Evolutionary conservation across 2,888 invertebrate species (phyloP).

Genomic region (Drosophila niveifrons): DNA sequence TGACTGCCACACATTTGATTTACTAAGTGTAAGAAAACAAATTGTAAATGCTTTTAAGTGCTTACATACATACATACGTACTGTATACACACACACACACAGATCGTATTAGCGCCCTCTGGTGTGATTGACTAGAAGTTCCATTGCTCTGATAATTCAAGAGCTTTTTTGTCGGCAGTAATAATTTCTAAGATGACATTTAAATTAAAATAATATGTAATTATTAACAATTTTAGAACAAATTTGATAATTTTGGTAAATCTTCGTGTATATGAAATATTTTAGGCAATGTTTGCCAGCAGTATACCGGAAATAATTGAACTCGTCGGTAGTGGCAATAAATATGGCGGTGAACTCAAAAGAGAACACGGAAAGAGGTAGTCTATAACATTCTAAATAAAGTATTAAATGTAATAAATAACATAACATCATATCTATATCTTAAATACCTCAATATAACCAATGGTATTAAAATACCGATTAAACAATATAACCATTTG

Average conservation of each 20-base stretch:
- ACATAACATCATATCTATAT: slow-evolving; percentile 50
- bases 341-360: slow-evolving; percentile 99
- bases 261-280: slow-evolving; percentile 73
- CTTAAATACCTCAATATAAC: slow-evolving; percentile 46
- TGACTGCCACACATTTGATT: slow-evolving; percentile 84
- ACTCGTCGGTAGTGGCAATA: slow-evolving; percentile 99
- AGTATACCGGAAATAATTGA: slow-evolving; percentile 99
- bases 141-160: slow-evolving; percentile 32
- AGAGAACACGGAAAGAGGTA: slow-evolving; percentile 99
- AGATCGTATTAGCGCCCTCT: slow-evolving; percentile 27
- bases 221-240: slow-evolving; percentile 37
- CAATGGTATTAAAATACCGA: slow-evolving; percentile 46
- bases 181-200: slow-evolving; percentile 46
- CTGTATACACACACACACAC: not conserved
- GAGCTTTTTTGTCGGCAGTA: slow-evolving; percentile 28
- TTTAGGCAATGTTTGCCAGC: slow-evolving; percentile 99
- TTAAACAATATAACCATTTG: slow-evolving; percentile 48
- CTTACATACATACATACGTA: slow-evolving; percentile 7
- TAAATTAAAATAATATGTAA: slow-evolving; percentile 27
- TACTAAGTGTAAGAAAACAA: slow-evolving; percentile 11
- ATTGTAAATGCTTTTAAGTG: slow-evolving; percentile 56
- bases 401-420: slow-evolving; percentile 49
- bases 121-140: slow-evolving; percentile 62
- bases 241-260: slow-evolving; percentile 53
- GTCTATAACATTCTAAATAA: slow-evolving; percentile 82